Percentiles rank a stretch among this genome's conserved stretches.
Conservation (phyloP, 2,888 invertebrate genomes). For the Cryptops parisi region DNA sequence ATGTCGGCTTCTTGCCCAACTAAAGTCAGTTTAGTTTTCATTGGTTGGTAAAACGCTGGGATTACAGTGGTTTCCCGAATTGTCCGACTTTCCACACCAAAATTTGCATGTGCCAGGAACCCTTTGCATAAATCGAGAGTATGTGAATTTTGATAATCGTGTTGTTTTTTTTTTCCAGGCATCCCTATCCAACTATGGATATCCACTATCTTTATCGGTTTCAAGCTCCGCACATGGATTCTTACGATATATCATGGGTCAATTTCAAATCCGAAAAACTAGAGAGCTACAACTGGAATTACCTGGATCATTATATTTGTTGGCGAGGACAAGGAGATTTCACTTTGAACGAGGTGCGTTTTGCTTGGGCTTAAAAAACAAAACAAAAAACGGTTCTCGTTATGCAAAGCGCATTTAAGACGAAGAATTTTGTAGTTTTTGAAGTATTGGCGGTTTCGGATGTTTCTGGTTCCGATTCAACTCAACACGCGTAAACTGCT, state of each 20-base stretch:
- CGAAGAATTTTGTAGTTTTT: slow-evolving; percentile 50
- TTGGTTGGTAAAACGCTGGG: no score
- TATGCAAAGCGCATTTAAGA: no score
- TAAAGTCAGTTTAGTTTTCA: no score
- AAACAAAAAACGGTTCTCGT: no score
- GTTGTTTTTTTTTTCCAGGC: slow-evolving; percentile 40
- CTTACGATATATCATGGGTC: slow-evolving; percentile 87
- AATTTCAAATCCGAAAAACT: slow-evolving; percentile 87
- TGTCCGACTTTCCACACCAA: no score
- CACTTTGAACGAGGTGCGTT: slow-evolving; percentile 66
- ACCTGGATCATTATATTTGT: slow-evolving; percentile 92
- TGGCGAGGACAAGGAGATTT: slow-evolving; percentile 87
- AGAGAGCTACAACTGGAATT: slow-evolving; percentile 96
- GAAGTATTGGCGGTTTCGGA: slow-evolving; percentile 83
- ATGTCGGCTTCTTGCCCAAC: no score
- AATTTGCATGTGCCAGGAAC: no score
- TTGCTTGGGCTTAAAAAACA: slow-evolving; percentile 12
- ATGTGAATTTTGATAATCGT: no score
- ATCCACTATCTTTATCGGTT: slow-evolving; percentile 83
- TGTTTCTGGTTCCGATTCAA: slow-evolving; percentile 68
- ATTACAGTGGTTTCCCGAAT: no score
- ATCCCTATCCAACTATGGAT: slow-evolving; percentile 84
- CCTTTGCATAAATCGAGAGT: no score
- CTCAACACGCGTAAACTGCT: slow-evolving; percentile 61
- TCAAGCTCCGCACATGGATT: slow-evolving; percentile 79